These are phyloP conservation scores for Rapana venosa DNA, from an alignment of 2,888 invertebrate species.

Conservation along the genomic window DNA sequence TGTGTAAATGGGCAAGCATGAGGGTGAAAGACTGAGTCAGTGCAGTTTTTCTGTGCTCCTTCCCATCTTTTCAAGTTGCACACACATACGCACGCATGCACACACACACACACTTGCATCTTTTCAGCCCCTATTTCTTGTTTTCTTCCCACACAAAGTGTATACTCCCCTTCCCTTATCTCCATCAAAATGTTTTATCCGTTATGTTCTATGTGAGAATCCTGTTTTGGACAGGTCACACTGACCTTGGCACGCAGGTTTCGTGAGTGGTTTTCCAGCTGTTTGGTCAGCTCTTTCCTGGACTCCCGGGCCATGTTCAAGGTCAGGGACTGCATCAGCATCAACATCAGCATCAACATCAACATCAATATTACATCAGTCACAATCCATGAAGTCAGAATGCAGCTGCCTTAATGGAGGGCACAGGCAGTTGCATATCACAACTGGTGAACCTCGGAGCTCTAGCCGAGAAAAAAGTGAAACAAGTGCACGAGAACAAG, in stretches of 20 bases:
- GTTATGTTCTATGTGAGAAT: too few species aligned
- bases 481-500: too few species aligned
- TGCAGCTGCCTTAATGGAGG: too few species aligned
- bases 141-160: too few species aligned
- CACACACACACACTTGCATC: neutral
- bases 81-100: neutral
- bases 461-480: too few species aligned
- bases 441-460: too few species aligned
- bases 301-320: conserved; percentile 61
- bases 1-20: too few species aligned
- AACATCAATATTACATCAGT: neutral
- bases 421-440: too few species aligned
- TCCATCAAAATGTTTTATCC: too few species aligned
- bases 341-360: neutral
- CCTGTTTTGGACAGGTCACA: too few species aligned
- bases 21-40: too few species aligned
- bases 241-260: conserved; percentile 71
- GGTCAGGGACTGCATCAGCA: conserved; percentile 60
- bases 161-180: neutral
- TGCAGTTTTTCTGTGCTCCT: too few species aligned
- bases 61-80: neutral
- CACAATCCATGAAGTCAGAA: neutral
- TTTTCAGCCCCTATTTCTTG: neutral
- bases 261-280: conserved; percentile 71
- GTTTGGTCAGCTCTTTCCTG: conserved; percentile 66